Evolutionary conservation across 2,797 vertebrate species (phyloP), one percentile per base, ranked within the genome.

Genomic region (Choloepus didactylus): DNA sequence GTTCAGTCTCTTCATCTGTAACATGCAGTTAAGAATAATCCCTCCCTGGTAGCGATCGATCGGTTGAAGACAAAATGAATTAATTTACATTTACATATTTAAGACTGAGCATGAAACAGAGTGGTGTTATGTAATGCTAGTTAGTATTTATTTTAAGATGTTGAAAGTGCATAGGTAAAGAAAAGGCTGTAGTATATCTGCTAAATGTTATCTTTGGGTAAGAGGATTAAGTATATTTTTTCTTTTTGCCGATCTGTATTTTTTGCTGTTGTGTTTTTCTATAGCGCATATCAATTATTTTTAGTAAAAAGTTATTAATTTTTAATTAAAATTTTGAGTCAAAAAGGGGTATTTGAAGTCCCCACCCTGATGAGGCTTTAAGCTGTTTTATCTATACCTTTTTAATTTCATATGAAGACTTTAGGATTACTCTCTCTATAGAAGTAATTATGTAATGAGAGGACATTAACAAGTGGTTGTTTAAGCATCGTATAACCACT

Each of bases 381-480:
- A 67, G 80, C 60, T 49, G 18, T 70, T 56, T 94, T 82, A 12
- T 5, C 2, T 66, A 60, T 80, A 90, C 62, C 59, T 62, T 89
- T 10, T 0, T 69, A 56, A 85, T 96, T 96, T 96, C 60, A 92
- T 10, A 60, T 49, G 29, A 73, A 66, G 77, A 92, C 84, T 80
- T 76, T 9, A 96, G 94, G 95, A 96, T 97, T 94, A 92, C 93
- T 97, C 0, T 77, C 89, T 97, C 96, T 95, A 97, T 70, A 82
- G 91, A 97, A 96, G 96, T 96, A 97, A 97, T 98, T 97, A 97
- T 94, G 66, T 73, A 35, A 35, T 35, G 35, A 98, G 95, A 98
- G 87, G 84, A 97, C 67, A 60, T 94, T 96, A 93, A 70, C 62
- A 85, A 86, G 77, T 96, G 91, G 82, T 86, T 97, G 92, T 96